These are phyloP conservation scores for Exephanes ischioxanthus DNA, from an alignment of 2,888 invertebrate species.

Conservation along the genomic window DNA sequence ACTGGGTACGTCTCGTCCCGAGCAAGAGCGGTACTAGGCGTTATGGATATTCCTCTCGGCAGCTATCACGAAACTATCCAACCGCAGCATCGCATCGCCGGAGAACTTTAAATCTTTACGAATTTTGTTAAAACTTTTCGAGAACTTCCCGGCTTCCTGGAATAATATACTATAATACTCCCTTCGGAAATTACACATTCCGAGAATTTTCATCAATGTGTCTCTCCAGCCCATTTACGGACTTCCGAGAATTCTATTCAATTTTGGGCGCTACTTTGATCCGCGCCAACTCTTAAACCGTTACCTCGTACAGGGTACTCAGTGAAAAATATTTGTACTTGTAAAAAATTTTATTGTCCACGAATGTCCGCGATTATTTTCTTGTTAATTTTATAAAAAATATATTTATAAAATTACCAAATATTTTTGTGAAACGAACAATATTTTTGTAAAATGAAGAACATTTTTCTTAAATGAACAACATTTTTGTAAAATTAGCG, in stretches of 20 bases:
- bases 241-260: neutral
- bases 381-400: too few relatives aligned
- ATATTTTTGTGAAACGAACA: too few relatives aligned
- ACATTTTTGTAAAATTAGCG: too few relatives aligned
- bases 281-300: too few relatives aligned
- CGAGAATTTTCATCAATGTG: conserved; percentile 27
- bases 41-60: conserved; percentile 18
- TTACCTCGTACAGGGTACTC: too few relatives aligned
- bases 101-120: conserved; percentile 29
- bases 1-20: neutral
- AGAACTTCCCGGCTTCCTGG: neutral
- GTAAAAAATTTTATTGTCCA: too few relatives aligned
- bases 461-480: too few relatives aligned
- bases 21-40: neutral
- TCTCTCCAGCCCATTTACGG: neutral
- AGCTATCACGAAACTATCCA: conserved; percentile 19
- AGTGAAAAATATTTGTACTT: too few relatives aligned
- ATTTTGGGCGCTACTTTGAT: neutral
- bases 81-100: neutral
- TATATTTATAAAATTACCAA: too few relatives aligned
- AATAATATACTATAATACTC: neutral
- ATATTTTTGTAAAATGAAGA: too few relatives aligned
- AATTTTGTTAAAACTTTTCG: conserved; percentile 16
- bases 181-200: neutral
- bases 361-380: too few relatives aligned